Evolutionary conservation across 1,140 invertebrate genomes (phyloP).

Genomic region (Papilio dardanus): DNA sequence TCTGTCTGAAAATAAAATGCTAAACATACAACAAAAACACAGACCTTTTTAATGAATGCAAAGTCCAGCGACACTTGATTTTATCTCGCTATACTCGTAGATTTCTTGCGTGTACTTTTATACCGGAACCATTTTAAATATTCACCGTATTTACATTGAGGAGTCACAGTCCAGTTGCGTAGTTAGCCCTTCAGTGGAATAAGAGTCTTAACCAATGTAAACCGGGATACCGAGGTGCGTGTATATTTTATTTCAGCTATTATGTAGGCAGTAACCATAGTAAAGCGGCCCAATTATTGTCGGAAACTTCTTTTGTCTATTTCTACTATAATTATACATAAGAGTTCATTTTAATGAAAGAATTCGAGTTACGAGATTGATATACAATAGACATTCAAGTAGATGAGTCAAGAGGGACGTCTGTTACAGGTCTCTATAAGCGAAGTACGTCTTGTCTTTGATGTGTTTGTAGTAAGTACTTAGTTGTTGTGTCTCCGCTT

Average conservation of each 20-base stretch:
- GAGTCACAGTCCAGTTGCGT: not conserved
- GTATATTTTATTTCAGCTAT: not conserved
- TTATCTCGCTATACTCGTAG: not conserved
- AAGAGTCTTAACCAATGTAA: not conserved
- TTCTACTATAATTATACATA: not conserved
- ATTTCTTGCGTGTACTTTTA: not conserved
- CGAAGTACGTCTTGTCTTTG: too few species aligned
- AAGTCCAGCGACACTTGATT: not conserved
- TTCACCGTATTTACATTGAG: not conserved
- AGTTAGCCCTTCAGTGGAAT: not conserved
- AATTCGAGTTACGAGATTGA: not conserved
- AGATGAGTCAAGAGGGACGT: not conserved
- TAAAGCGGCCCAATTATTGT: not conserved
- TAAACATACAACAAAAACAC: not conserved
- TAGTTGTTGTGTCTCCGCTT: slow-evolving; percentile 19
- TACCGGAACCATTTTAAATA: not conserved
- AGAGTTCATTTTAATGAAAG: not conserved
- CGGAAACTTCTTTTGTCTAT: not conserved
- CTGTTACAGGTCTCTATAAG: slow-evolving; percentile 1
- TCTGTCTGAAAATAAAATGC: not conserved
- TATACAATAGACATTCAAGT: not conserved
- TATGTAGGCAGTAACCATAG: not conserved
- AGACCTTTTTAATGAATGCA: not conserved
- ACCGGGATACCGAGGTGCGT: not conserved
- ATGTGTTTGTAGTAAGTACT: not conserved